A percentile compares a stretch with the other conserved stretches of the same genome.
These are phyloP conservation scores for Talpa occidentalis DNA, from an alignment of 2,113 vertebrate genomes.

Conservation along the genomic window DNA sequence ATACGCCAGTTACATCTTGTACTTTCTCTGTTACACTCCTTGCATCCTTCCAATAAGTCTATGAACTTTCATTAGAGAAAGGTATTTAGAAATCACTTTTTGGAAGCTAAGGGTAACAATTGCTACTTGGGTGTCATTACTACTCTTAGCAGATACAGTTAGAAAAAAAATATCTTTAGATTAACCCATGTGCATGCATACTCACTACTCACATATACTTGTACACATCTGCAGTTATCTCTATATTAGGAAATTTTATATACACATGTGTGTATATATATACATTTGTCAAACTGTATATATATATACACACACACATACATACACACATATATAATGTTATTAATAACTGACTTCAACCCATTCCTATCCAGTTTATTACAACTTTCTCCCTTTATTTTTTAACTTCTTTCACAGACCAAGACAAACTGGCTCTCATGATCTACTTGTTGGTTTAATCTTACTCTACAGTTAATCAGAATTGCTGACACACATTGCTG, in stretches of 20 bases:
- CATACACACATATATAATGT: too few species aligned
- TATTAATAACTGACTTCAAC: neutral
- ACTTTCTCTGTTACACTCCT: neutral
- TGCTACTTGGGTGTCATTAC: neutral
- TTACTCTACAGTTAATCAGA: neutral
- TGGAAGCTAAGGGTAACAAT: neutral
- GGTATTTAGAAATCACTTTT: neutral
- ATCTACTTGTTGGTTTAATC: neutral
- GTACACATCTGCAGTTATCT: neutral
- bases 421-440: neutral
- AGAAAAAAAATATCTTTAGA: neutral
- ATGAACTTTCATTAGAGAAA: neutral
- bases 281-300: too few species aligned
- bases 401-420: neutral
- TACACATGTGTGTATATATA: too few species aligned
- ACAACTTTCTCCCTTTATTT: neutral
- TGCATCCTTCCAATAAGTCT: neutral
- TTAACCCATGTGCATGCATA: neutral
- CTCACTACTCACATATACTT: neutral
- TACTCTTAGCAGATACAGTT: neutral
- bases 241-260: too few species aligned
- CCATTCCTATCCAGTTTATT: neutral
- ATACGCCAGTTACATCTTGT: neutral
- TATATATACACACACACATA: too few species aligned
- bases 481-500: neutral